A percentile compares a stretch with the other conserved stretches of the same genome.
These are phyloP conservation scores for Perizoma flavofasciatum DNA, from an alignment of 2,888 invertebrate species.

Conservation along the genomic window DNA sequence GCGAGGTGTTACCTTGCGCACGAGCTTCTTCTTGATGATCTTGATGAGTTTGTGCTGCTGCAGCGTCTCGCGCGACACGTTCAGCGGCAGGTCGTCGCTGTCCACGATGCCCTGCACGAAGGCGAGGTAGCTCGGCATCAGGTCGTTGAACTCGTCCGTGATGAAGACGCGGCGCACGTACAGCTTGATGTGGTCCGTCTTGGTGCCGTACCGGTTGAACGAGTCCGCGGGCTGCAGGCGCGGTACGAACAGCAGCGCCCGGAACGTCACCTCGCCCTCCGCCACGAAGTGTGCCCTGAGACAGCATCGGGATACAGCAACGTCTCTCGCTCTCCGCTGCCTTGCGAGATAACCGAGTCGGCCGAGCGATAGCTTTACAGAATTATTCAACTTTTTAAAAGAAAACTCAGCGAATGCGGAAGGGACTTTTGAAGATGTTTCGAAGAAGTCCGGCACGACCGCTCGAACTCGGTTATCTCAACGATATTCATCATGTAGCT, in stretches of 20 bases:
- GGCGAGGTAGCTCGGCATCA: constrained; percentile 98
- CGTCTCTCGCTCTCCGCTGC: no score
- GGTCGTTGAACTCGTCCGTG: constrained; percentile 99
- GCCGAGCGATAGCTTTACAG: no score
- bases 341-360: no score
- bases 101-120: constrained; percentile 98
- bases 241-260: constrained; percentile 97
- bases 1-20: constrained; percentile 87
- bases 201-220: constrained; percentile 98
- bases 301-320: neutral
- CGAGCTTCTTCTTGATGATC: constrained; percentile 99
- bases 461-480: no score
- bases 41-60: constrained; percentile 99
- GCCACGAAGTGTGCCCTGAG: constrained; percentile 95
- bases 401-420: no score
- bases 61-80: constrained; percentile 98
- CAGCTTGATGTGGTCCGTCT: constrained; percentile 97
- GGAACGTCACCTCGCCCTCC: constrained; percentile 99
- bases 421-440: no score
- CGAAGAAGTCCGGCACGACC: no score
- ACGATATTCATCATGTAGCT: no score
- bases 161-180: constrained; percentile 99
- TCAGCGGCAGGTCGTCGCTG: constrained; percentile 98
- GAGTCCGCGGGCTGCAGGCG: constrained; percentile 95
- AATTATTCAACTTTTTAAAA: no score